Conservation (phyloP, 2,113 vertebrate genomes). For the Otocyon megalotis region DNA sequence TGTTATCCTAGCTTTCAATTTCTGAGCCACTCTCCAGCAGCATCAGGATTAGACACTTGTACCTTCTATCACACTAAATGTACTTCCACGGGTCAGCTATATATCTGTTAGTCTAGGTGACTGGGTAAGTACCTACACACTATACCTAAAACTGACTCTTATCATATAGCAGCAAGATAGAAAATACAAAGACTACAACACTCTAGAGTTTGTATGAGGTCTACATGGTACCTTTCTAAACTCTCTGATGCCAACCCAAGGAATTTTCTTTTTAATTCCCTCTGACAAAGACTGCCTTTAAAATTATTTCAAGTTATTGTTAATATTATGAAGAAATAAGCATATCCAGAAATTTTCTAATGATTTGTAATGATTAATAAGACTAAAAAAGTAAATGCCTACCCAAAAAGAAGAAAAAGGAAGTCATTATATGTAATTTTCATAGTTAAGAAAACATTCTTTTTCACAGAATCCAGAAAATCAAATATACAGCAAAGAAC, state of each 20-base stretch:
- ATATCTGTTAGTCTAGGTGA: slow-evolving; percentile 86
- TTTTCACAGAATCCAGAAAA: slow-evolving; percentile 73
- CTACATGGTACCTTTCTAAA: slow-evolving; percentile 89
- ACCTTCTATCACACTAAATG: slow-evolving; percentile 78
- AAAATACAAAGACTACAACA: slow-evolving; percentile 89
- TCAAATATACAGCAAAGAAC: slow-evolving; percentile 69
- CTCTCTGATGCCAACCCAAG: slow-evolving; percentile 93
- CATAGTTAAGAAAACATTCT: slow-evolving; percentile 76
- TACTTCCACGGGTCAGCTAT: slow-evolving; percentile 84
- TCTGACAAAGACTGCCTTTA: slow-evolving; percentile 93
- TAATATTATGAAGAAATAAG: slow-evolving; percentile 87
- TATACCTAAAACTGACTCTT: slow-evolving; percentile 83
- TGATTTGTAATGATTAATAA: slow-evolving; percentile 88
- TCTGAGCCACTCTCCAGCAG: neutral
- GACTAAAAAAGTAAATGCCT: slow-evolving; percentile 79
- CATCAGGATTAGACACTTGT: slow-evolving; percentile 82
- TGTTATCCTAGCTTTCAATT: neutral
- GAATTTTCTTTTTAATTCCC: slow-evolving; percentile 81
- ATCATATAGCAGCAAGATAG: slow-evolving; percentile 88
- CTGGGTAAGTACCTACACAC: slow-evolving; percentile 85
- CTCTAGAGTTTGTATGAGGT: slow-evolving; percentile 91
- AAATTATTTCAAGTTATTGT: slow-evolving; percentile 91
- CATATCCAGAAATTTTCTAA: slow-evolving; percentile 85
- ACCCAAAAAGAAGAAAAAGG: slow-evolving; percentile 77
- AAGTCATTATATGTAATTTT: slow-evolving; percentile 69